Evolutionary conservation across 2,797 vertebrate genomes (phyloP), one percentile per base, ranked within the genome.

Genomic region (Momotus momota): DNA sequence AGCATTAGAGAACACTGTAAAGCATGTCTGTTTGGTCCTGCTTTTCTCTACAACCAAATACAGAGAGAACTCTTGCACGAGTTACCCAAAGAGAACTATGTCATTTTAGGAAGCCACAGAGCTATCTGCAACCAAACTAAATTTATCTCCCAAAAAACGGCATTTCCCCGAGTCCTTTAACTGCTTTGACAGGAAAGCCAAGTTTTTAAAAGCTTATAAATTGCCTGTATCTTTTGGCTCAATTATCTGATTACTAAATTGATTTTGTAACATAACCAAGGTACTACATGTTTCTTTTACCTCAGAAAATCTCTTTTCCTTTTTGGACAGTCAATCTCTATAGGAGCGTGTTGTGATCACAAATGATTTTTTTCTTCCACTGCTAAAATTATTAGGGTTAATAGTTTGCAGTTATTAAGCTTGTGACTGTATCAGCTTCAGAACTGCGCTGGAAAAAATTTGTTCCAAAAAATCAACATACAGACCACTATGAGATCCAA

Each of bases 221-320:
- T 91, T 80, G 12, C 19, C 33, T 73, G 14, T 58, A 55, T 58
- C 16, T 86, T 91, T 77, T 91, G 51, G 51, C 52, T 88, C 85
- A 93, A 66, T 95, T 95, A 87, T 16, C 19, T 90, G 67, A 95
- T 95, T 91, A 54, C 29, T 73, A 80, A 77, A 95, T 90, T 70
- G 92, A 91, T 94, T 93, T 82, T 95, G 79, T 80, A 95, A 80
- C 11, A 70, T 48, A 90, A 83, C 19, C 90, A 91, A 82, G 17
- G 87, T 62, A 89, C n/a, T 51, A 40, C 27, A 52, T 2, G 3
- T 66, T 90, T 86, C 66, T 75, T 82, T 72, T 72, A 18, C 14
- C 20, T 85, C 62, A 79, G 62, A 91, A 23, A 75, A 61, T 26
- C 48, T 74, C 75, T 55, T 43, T 74, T 81, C 7, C 20, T 79